A percentile compares a stretch with the other conserved stretches of the same genome.
phyloP scores from a whole-genome alignment of 2,888 invertebrate species.

The Acanthoscelides obtectus region DNA sequence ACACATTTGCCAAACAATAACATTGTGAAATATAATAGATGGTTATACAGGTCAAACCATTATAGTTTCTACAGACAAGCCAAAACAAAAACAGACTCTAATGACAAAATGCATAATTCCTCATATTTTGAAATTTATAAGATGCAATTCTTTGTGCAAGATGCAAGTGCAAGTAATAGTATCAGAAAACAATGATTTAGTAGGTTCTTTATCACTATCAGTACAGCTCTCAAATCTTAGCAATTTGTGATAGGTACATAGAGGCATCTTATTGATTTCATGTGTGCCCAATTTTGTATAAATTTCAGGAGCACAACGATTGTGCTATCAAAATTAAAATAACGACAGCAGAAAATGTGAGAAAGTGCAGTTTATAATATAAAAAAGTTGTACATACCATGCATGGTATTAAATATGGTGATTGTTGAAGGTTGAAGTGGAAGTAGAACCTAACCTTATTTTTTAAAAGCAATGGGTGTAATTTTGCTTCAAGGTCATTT shows the following conservation, averaged over 20 bases:
- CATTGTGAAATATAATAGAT: not conserved
- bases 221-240: not conserved
- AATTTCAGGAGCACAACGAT: not conserved
- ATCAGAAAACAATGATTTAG: not conserved
- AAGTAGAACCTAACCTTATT: conserved; percentile 45
- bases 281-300: not conserved
- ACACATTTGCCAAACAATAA: not conserved
- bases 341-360: conserved; percentile 16
- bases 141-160: not conserved
- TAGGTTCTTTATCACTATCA: not conserved
- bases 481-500: conserved; percentile 47
- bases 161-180: not conserved
- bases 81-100: not conserved
- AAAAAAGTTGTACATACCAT: conserved; percentile 40
- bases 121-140: not conserved
- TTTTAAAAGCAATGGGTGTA: conserved; percentile 47
- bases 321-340: conserved; percentile 5
- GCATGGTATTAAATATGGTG: conserved; percentile 45
- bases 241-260: not conserved
- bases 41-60: not conserved
- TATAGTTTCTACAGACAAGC: not conserved
- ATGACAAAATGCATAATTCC: not conserved
- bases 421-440: conserved; percentile 39
- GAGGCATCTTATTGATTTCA: not conserved
- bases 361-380: conserved; percentile 24